Evolutionary conservation across 2,888 invertebrate genomes (phyloP).

Genomic region (Steinernema scapterisci): DNA sequence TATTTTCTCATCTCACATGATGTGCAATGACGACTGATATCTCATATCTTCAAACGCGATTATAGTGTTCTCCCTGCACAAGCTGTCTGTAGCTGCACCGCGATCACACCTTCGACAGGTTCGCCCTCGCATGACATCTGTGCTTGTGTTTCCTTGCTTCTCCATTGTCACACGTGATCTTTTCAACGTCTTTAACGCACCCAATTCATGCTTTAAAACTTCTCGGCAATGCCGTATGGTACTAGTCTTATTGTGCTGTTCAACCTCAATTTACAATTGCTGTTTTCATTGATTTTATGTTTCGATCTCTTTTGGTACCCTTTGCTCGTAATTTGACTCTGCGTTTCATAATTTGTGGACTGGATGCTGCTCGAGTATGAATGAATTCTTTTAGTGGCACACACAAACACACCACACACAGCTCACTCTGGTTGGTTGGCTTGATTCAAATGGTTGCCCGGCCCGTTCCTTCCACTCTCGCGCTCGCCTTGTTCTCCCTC

Average conservation of each 20-base stretch:
- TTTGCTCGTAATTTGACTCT: slow-evolving; percentile 22
- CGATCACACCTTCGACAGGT: background rate
- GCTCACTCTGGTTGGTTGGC: slow-evolving; percentile 28
- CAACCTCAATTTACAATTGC: background rate
- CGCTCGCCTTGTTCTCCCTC: background rate
- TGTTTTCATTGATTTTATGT: slow-evolving; percentile 1
- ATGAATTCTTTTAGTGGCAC: slow-evolving; percentile 29
- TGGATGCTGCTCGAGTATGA: slow-evolving; percentile 26
- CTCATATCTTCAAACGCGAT: slow-evolving; percentile 5
- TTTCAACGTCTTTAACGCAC: background rate
- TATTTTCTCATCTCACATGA: slow-evolving; percentile 11
- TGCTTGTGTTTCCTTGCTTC: slow-evolving; percentile 5
- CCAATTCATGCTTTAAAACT: background rate
- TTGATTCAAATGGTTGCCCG: slow-evolving; percentile 27
- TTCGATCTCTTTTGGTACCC: slow-evolving; percentile 22
- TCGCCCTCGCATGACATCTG: slow-evolving; percentile 1
- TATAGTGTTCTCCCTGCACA: slow-evolving; percentile 9
- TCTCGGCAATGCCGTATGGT: background rate
- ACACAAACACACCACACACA: slow-evolving; percentile 28
- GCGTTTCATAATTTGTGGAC: slow-evolving; percentile 26
- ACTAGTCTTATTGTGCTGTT: slow-evolving; percentile 16
- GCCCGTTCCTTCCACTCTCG: background rate
- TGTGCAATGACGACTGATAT: slow-evolving; percentile 24
- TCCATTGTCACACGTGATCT: background rate
- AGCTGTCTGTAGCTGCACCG: background rate